Percentiles rank a stretch among this genome's conserved stretches.
Conservation (phyloP, 1,140 invertebrate species). For the Aphis craccivora region DNA sequence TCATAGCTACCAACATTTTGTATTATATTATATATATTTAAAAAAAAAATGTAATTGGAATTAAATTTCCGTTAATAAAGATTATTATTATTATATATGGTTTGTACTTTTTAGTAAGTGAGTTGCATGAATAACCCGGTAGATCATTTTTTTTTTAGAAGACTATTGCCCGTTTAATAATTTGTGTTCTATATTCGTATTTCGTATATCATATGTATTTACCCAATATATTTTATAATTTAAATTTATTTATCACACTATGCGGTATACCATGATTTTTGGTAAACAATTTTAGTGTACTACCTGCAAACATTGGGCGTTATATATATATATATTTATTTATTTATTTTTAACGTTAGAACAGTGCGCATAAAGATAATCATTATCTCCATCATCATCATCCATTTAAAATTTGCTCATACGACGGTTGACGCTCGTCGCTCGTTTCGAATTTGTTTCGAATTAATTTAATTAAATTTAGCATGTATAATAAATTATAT, state of each 20-base stretch:
- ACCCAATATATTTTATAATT: background rate
- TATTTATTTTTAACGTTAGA: background rate
- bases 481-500: background rate
- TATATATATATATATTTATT: too few relatives aligned
- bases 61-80: too few relatives aligned
- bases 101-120: too few relatives aligned
- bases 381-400: background rate
- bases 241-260: background rate
- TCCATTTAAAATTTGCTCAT: background rate
- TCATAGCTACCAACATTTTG: too few relatives aligned
- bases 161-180: background rate
- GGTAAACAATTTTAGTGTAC: background rate
- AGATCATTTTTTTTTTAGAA: background rate
- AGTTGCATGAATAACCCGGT: too few relatives aligned
- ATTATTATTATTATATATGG: too few relatives aligned
- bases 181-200: background rate
- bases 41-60: too few relatives aligned
- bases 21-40: too few relatives aligned
- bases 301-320: too few relatives aligned
- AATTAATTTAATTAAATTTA: background rate
- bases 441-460: background rate
- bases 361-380: background rate
- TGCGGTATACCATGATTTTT: background rate
- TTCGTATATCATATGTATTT: background rate
- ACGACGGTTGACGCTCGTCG: background rate